phyloP scores from a whole-genome alignment of 2,113 vertebrate species.

The Vulpes vulpes region DNA sequence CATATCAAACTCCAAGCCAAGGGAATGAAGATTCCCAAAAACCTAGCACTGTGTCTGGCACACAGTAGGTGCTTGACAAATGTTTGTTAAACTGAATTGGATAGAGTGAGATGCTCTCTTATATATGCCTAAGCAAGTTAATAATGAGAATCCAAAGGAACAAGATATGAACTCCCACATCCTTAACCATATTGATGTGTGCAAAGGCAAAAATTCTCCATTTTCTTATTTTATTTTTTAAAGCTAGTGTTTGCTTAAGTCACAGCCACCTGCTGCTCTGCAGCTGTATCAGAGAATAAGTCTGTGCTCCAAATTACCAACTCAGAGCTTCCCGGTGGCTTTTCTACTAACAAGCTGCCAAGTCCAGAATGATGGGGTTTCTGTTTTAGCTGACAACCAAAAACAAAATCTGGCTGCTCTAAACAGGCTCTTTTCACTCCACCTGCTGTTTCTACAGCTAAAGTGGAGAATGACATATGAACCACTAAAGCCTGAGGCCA shows the following conservation, averaged over 20 bases:
- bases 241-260: conserved; percentile 66
- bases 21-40: not conserved
- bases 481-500: conserved; percentile 21
- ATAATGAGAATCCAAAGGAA: not conserved
- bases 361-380: conserved; percentile 69
- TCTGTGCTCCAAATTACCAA: conserved; percentile 78
- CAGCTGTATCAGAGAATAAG: conserved; percentile 74
- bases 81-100: not conserved
- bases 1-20: conserved; percentile 35
- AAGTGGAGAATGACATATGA: conserved; percentile 17
- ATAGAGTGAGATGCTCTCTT: not conserved
- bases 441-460: conserved; percentile 50
- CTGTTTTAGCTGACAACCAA: conserved; percentile 75
- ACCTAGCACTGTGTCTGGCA: not conserved
- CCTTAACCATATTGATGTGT: not conserved
- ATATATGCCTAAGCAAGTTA: not conserved
- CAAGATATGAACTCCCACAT: not conserved
- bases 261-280: conserved; percentile 64
- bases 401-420: conserved; percentile 68
- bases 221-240: conserved; percentile 60
- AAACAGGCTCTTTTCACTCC: conserved; percentile 66
- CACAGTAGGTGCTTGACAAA: not conserved
- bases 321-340: conserved; percentile 75
- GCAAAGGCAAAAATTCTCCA: not conserved
- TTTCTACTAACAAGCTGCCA: conserved; percentile 83